Conservation (phyloP, 2,888 invertebrate species). For the Acleris literana region DNA sequence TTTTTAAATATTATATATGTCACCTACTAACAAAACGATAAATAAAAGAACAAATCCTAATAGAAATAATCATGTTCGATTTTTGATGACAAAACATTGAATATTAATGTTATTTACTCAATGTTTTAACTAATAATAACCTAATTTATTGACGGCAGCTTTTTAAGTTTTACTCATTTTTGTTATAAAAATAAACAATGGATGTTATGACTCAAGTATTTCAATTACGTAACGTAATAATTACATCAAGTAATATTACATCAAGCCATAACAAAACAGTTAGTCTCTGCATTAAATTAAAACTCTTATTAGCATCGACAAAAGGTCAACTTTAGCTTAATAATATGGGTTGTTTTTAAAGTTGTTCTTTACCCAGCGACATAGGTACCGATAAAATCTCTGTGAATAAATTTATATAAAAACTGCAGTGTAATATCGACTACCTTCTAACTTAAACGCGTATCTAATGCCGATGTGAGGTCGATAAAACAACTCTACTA, state of each 20-base stretch:
- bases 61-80: too few species aligned
- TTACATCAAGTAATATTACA: conserved; percentile 14
- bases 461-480: too few species aligned
- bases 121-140: too few species aligned
- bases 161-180: too few species aligned
- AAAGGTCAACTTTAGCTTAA: background rate
- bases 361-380: conserved; percentile 3
- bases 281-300: background rate
- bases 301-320: background rate
- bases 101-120: too few species aligned
- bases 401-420: conserved; percentile 24
- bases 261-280: background rate
- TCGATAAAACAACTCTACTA: too few species aligned
- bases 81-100: too few species aligned
- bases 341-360: background rate
- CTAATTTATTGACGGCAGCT: too few species aligned
- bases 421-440: conserved; percentile 32
- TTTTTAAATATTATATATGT: too few species aligned
- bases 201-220: conserved; percentile 20
- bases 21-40: too few species aligned
- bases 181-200: background rate
- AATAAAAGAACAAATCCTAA: too few species aligned
- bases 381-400: conserved; percentile 21
- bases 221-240: conserved; percentile 30
- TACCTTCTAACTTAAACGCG: too few species aligned